phyloP scores from a whole-genome alignment of 2,113 vertebrate genomes.

The Esox niger region DNA sequence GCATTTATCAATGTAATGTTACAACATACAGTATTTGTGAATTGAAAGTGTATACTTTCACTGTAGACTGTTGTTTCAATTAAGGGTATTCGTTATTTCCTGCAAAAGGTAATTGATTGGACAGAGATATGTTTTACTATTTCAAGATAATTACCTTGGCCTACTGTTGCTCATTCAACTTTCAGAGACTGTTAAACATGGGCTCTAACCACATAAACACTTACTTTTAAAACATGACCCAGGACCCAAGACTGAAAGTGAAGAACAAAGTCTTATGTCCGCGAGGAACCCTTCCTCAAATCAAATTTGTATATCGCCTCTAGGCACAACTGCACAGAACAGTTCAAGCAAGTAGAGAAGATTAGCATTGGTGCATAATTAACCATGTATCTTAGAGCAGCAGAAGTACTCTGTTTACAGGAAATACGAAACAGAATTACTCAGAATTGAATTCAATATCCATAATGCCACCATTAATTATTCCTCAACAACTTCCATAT shows the following conservation, averaged over 20 bases:
- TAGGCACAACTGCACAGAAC: conserved; percentile 2
- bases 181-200: neutral
- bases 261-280: too few relatives aligned
- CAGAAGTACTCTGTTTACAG: conserved; percentile 30
- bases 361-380: conserved; percentile 32
- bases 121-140: neutral
- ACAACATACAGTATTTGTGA: neutral
- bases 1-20: neutral
- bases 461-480: too few relatives aligned
- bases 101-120: neutral
- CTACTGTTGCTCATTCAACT: neutral
- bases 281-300: conserved; percentile 37
- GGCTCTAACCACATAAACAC: neutral
- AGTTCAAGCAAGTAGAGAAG: conserved; percentile 30
- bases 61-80: neutral
- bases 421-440: conserved; percentile 33
- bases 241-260: neutral
- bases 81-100: neutral
- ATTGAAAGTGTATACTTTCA: neutral
- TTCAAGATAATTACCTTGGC: neutral
- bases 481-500: conserved; percentile 44
- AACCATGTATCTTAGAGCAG: conserved; percentile 36
- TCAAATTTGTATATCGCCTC: conserved; percentile 25
- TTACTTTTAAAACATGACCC: neutral
- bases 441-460: conserved; percentile 45